Base-by-base conservation (phyloP, 2,113 vertebrate species). In the Athene noctua region DNA sequence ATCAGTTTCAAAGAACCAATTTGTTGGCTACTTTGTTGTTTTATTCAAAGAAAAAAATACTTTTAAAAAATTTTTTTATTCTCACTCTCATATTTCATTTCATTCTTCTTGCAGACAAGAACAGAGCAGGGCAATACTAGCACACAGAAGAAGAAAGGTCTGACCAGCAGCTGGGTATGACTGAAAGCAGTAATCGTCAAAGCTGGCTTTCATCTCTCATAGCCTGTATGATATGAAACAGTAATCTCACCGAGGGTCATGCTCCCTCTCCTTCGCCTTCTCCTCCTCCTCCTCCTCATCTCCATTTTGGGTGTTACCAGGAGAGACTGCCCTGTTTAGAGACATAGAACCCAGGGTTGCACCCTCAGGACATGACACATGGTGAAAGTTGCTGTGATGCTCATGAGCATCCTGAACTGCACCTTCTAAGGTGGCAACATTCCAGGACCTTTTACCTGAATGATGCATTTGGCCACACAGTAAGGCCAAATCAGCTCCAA, bases 1-100 rank as follows among this genome's bases (percentile, higher is more conserved):
- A 79, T 83, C 65, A 83, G 46, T 91, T 93, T 93, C 79, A 96
- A 93, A 96, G 85, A 83, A 82, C 51, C 16, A 71, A 77, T 88
- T 92, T 80, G 67, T 92, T 92, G 71, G 67, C 32, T 58, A 86
- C 26, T 86, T 92, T 71, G n/a, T 74, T 90, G 21, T 32, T 80
- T 90, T 71, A 90, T 63, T 82, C 13, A 90, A 75, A 91, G 42
- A 19, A 55, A 81, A 83, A 65, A 47, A 61, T n/a, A 16, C 1
- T 8, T 38, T 44, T 18, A n/a, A n/a, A n/a, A n/a, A n/a, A n/a
- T 36, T 9, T 36, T 19, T 13, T 70, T 74, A 44, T 71, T 71
- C 27, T 83, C 0, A 0, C 15, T 89, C 40, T 85, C 55, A 38
- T 74, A 90, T 92, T 85, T 94, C 77, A 81, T 67, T 62, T 75